Base-by-base conservation (phyloP, 2,888 invertebrate genomes). In the Pristionchus exspectatus region DNA sequence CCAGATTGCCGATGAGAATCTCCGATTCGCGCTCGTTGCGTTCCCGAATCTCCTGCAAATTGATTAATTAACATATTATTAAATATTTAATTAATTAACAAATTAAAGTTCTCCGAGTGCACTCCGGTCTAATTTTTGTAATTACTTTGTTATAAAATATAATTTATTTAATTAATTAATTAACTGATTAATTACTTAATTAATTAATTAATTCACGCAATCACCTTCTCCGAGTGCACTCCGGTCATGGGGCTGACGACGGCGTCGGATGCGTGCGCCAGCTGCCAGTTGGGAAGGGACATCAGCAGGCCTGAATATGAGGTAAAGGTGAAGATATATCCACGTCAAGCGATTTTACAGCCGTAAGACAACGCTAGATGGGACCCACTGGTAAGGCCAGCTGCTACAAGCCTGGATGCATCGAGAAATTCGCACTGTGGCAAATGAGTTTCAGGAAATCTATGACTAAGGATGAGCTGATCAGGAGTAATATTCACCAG, bases 21-120 rank as follows among this genome's bases (percentile, higher is more conserved):
- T 98, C 97, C 0, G 98, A 98, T 95, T 98, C 98, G 89, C 97
- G 97, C 90, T 97, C 96, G 95, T 97, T 97, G 87, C 97, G 96
- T 93, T 97, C 97, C 56, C 97, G 96, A 84, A 97, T 96, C 95
- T 97, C 97, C 88, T 88, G 77, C 0, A 50, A 50, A 50, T n/a
- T 24, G 2, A n/a, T 21, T n/a, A 69, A 27, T 69, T 24, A 24
- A n/a, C 24, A 66, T 27, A 66, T 24, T 21, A 66, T 66, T 24
- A 38, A 38, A 38, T 38, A 38, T 5, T 38, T 38, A 38, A 38
- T 38, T 38, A 3, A 38, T 38, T 38, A 38, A 38, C 38, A 3
- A 38, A 38, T 38, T 38, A 38, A 38, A 2, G 2, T 54, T 18
- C 12, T 54, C 54, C 18, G 54, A 21, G 38, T 12, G 33, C n/a